These are phyloP conservation scores for Zeuzera pyrina DNA, from an alignment of 2,888 invertebrate species.

Conservation along the genomic window DNA sequence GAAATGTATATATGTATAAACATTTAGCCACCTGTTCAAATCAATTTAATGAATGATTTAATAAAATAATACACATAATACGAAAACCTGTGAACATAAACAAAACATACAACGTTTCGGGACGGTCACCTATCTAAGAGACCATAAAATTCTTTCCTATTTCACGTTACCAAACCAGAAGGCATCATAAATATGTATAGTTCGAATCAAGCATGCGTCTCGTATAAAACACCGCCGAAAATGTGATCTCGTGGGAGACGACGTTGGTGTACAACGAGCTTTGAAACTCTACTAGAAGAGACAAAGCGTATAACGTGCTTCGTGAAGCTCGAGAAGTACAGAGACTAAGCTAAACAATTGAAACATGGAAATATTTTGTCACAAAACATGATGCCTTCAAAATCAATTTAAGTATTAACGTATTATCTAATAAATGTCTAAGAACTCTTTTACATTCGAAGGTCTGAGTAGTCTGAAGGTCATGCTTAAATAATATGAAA, in stretches of 20 bases:
- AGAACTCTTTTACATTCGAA: no score
- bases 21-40: no score
- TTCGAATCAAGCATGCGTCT: slow-evolving; percentile 69
- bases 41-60: no score
- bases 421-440: no score
- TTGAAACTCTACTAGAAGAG: background rate
- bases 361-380: no score
- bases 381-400: no score
- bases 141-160: slow-evolving; percentile 56
- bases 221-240: slow-evolving; percentile 68
- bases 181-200: slow-evolving; percentile 70
- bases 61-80: background rate
- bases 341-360: no score
- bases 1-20: no score
- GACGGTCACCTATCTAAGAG: slow-evolving; percentile 54
- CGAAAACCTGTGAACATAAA: slow-evolving; percentile 25
- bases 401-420: no score
- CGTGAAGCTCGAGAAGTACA: no score
- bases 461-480: no score
- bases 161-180: slow-evolving; percentile 39
- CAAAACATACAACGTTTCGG: slow-evolving; percentile 29
- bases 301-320: background rate
- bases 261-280: slow-evolving; percentile 10
- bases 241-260: slow-evolving; percentile 62
- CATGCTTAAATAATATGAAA: no score